Evolutionary conservation across 2,113 vertebrate species (phyloP).

Genomic region (Leuciscus idus): DNA sequence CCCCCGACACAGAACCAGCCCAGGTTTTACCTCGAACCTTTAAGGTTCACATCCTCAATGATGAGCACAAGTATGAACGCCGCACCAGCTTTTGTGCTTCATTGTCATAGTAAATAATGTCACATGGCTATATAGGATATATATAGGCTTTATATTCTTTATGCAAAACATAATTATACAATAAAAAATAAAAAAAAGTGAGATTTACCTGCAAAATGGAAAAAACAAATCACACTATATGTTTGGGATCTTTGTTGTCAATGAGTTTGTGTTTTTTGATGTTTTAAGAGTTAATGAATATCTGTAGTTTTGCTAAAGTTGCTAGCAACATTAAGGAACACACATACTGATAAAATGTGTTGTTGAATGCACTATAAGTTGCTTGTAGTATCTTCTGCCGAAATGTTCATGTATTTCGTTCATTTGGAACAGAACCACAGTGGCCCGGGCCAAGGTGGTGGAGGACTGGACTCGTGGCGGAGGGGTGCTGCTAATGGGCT

Average conservation of each 20-base stretch:
- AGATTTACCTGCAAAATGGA: background rate
- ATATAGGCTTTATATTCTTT: background rate
- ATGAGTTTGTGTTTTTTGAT: background rate
- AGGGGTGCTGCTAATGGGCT: slow-evolving; percentile 96
- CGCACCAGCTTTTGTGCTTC: background rate
- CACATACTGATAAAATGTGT: no score
- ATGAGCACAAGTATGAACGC: slow-evolving; percentile 92
- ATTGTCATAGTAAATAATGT: background rate
- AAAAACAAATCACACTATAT: background rate
- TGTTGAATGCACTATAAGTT: background rate
- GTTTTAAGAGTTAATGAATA: background rate
- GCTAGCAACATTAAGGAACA: no score
- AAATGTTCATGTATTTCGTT: slow-evolving; percentile 29
- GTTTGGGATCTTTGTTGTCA: background rate
- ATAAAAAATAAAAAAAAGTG: no score
- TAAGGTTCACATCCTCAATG: slow-evolving; percentile 94
- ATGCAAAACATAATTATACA: background rate
- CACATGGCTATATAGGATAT: background rate
- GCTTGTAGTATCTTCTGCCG: background rate
- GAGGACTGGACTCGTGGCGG: slow-evolving; percentile 92
- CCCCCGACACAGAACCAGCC: slow-evolving; percentile 82
- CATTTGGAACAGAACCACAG: slow-evolving; percentile 80
- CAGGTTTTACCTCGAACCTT: slow-evolving; percentile 84
- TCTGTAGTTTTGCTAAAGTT: background rate
- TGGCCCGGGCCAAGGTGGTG: slow-evolving; percentile 94